Base-by-base conservation (phyloP, 2,888 invertebrate genomes). In the Lobophora halterata region DNA sequence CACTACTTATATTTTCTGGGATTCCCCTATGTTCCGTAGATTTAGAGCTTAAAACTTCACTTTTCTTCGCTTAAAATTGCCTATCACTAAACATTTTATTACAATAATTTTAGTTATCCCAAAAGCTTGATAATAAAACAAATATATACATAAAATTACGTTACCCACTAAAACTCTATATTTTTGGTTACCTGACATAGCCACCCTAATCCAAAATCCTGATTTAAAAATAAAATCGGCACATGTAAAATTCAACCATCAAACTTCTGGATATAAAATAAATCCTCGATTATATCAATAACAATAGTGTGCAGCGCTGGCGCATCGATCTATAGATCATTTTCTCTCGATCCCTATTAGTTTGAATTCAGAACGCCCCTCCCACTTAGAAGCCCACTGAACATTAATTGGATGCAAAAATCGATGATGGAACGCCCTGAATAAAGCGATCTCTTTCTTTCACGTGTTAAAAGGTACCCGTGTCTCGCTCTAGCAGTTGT, bases 281-380 rank as follows among this genome's bases (percentile, higher is more conserved):
- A 81, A 76, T 75, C 75, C 73, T 72, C 67, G 72, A 79, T 79
- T 76, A 74, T 68, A 74, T 70, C 71, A 77, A 79, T 78, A 82
- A 86, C 83, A 86, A 86, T 86, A 77, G 81, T 66, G 68, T 69
- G 66, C 70, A 69, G 74, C 65, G 73, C 58, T 56, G 24, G 65
- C 69, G 65, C 75, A 68, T 63, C 62, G 80, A 80, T 83, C 86
- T 83, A 83, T 86, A 83, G 83, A 86, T 87, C 87, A 86, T 87
- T 83, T 82, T 72, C 71, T 61, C 77, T 81, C 75, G 74, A 79
- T 79, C 76, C 78, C 79, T 80, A 85, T 86, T 87, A 85, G 85
- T 71, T 69, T 79, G 78, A 69, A 74, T 73, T 72, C 61, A 52
- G 49, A 18, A 64, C 54, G 77, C 81, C 66, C 81, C 86, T 79